These are phyloP conservation scores for Cephalopachus bancanus DNA, from an alignment of 2,797 vertebrate species.

Conservation along the genomic window DNA sequence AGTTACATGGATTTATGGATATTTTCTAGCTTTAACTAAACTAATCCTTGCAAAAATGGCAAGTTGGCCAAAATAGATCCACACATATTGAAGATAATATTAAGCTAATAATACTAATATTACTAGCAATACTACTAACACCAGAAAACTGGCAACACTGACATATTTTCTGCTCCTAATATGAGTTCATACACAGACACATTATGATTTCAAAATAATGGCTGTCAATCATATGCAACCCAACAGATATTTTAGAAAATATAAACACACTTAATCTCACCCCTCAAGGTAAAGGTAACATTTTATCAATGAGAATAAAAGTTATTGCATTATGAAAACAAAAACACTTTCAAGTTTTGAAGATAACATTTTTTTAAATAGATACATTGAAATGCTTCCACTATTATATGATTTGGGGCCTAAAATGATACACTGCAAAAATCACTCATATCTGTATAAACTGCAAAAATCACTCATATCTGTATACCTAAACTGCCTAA, in stretches of 20 bases:
- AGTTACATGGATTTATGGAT: neutral
- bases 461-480: neutral
- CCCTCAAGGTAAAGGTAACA: slow-evolving; percentile 7
- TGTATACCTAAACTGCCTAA: neutral
- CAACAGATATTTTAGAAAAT: neutral
- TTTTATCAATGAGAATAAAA: slow-evolving; percentile 44
- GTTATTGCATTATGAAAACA: slow-evolving; percentile 50
- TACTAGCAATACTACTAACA: neutral
- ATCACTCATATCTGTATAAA: neutral
- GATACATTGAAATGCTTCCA: slow-evolving; percentile 14
- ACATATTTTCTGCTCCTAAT: neutral
- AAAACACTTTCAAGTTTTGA: slow-evolving; percentile 37
- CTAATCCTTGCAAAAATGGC: slow-evolving; percentile 44
- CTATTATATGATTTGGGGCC: neutral
- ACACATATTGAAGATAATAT: slow-evolving; percentile 38
- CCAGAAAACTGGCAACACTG: neutral
- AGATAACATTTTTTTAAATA: slow-evolving; percentile 28
- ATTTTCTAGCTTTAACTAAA: slow-evolving; percentile 57
- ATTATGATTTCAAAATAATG: slow-evolving; percentile 27
- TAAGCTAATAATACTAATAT: neutral
- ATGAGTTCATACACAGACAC: neutral
- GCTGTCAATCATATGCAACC: neutral
- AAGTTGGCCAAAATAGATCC: slow-evolving; percentile 22
- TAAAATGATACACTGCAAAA: too few species aligned
- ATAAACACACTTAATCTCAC: neutral